These are phyloP conservation scores for Scolopax bukidnonensis DNA, from an alignment of 2,797 vertebrate genomes.

Conservation along the genomic window DNA sequence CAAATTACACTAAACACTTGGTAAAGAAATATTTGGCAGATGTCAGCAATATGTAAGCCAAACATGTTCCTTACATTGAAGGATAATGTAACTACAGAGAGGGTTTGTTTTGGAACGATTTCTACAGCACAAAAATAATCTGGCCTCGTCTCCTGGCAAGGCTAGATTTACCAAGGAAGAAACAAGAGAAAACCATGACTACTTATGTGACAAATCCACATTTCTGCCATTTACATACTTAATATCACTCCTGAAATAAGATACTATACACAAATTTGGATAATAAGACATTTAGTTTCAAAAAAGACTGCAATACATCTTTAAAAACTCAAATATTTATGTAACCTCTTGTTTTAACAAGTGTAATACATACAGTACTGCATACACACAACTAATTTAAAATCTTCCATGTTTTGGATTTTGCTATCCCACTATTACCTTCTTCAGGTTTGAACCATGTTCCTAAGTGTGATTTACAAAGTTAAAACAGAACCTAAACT, in stretches of 20 bases:
- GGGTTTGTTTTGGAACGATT: slow-evolving; percentile 60
- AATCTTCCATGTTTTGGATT: neutral
- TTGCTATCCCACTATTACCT: neutral
- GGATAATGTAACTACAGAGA: slow-evolving; percentile 72
- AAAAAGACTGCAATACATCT: neutral
- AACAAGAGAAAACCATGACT: slow-evolving; percentile 30
- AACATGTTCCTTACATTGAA: slow-evolving; percentile 72
- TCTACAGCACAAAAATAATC: slow-evolving; percentile 28
- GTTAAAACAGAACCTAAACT: neutral
- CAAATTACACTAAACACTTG: slow-evolving; percentile 61
- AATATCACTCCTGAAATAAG: slow-evolving; percentile 11
- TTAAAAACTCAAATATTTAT: slow-evolving; percentile 21
- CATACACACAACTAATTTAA: neutral
- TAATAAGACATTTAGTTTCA: neutral
- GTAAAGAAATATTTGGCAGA: slow-evolving; percentile 72
- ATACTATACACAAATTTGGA: neutral
- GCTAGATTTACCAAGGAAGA: neutral
- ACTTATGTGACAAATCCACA: slow-evolving; percentile 26
- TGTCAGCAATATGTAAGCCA: slow-evolving; percentile 51
- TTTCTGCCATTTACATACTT: neutral
- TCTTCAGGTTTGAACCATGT: neutral
- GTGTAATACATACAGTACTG: neutral
- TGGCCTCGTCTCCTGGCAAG: slow-evolving; percentile 31
- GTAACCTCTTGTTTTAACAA: slow-evolving; percentile 20
- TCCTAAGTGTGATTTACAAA: neutral